A percentile compares a stretch with the other conserved stretches of the same genome.
Evolutionary conservation across 2,113 vertebrate genomes (phyloP).

Genomic region (Engraulis encrasicolus): DNA sequence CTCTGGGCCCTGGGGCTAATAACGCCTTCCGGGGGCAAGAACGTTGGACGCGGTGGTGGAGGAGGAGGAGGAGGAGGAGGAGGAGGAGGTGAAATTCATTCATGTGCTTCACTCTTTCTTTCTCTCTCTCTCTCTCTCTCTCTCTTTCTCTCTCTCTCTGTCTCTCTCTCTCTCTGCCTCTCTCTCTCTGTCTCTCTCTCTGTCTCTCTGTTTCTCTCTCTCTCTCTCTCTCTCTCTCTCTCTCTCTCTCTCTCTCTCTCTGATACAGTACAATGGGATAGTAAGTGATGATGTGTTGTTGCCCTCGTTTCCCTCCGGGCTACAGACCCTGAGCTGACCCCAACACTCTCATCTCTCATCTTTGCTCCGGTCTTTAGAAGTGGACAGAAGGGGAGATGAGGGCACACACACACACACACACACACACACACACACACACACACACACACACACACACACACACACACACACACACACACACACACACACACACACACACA

Average conservation of each 20-base stretch:
- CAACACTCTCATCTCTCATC: background rate
- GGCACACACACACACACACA: background rate
- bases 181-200: background rate
- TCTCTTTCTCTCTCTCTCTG: too few species aligned
- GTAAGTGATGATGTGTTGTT: background rate
- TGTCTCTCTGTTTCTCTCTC: background rate
- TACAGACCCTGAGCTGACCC: background rate
- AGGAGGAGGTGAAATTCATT: too few species aligned
- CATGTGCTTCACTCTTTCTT: too few species aligned
- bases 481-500: too few species aligned
- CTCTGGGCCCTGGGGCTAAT: background rate
- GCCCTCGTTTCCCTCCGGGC: background rate
- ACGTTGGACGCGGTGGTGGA: background rate
- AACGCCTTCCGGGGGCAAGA: background rate
- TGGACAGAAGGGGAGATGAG: background rate
- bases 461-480: background rate
- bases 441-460: background rate
- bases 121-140: too few species aligned
- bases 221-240: background rate
- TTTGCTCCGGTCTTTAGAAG: background rate
- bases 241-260: background rate
- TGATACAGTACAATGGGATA: background rate
- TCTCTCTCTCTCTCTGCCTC: slow-evolving; percentile 12
- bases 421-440: background rate
- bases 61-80: too few species aligned